Conservation (phyloP, 2,888 invertebrate genomes). For the Ctenicera cuprea region DNA sequence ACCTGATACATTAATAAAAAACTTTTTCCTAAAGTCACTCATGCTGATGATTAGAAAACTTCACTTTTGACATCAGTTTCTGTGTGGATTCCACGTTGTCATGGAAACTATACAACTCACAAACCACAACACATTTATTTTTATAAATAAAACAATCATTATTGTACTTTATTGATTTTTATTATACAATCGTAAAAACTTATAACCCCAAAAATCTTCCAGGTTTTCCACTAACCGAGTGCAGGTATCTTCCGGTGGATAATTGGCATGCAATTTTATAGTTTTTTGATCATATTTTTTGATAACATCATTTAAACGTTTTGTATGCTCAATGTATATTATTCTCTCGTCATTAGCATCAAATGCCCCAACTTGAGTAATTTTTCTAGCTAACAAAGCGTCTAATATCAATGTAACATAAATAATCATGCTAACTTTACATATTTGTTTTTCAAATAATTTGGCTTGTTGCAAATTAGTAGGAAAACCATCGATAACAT, state of each 20-base stretch:
- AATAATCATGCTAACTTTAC: constrained; percentile 57
- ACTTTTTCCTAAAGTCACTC: constrained; percentile 60
- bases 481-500: constrained; percentile 62
- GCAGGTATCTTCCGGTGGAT: constrained; percentile 58
- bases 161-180: constrained; percentile 53
- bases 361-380: constrained; percentile 18
- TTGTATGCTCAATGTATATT: constrained; percentile 34
- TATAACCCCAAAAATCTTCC: constrained; percentile 60
- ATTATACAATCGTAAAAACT: constrained; percentile 57
- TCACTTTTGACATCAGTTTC: background rate
- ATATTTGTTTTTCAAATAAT: constrained; percentile 60
- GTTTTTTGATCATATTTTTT: constrained; percentile 47
- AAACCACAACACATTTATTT: background rate
- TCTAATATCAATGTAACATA: constrained; percentile 56
- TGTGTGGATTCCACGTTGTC: background rate
- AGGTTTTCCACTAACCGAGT: constrained; percentile 54
- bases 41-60: constrained; percentile 30
- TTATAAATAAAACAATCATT: background rate
- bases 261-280: constrained; percentile 51
- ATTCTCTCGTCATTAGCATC: constrained; percentile 47
- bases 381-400: constrained; percentile 48
- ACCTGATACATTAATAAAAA: constrained; percentile 64
- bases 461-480: constrained; percentile 57
- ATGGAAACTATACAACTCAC: constrained; percentile 1
- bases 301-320: constrained; percentile 33